Conservation (phyloP, 92 coral and sea anemone species). For the Scolanthus callimorphus region DNA sequence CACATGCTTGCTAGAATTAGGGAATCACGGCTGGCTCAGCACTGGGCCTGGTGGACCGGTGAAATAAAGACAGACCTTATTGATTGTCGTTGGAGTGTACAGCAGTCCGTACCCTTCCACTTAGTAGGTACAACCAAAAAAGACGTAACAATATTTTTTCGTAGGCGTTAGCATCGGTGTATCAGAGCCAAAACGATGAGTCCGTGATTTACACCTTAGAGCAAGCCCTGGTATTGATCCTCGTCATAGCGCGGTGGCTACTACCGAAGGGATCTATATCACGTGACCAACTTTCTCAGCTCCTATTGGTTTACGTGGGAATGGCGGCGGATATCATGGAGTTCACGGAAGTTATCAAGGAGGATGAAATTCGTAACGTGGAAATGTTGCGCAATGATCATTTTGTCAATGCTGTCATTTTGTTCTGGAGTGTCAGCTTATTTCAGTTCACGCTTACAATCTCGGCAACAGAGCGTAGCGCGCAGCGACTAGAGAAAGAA, state of each 20-base stretch:
- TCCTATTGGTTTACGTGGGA: slow-evolving; percentile 84
- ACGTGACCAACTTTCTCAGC: slow-evolving; percentile 90
- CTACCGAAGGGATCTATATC: slow-evolving; percentile 89
- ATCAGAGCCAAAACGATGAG: slow-evolving; percentile 57
- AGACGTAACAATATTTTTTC: no score
- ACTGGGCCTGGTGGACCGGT: no score
- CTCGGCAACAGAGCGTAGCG: slow-evolving; percentile 79
- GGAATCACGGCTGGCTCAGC: no score
- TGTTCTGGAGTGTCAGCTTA: slow-evolving; percentile 90
- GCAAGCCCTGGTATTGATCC: slow-evolving; percentile 91
- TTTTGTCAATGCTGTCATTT: slow-evolving; percentile 75
- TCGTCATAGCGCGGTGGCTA: slow-evolving; percentile 94
- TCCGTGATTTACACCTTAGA: slow-evolving; percentile 79
- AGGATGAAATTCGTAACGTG: slow-evolving; percentile 72
- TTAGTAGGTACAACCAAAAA: no score
- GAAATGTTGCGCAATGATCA: slow-evolving; percentile 62
- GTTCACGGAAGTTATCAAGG: slow-evolving; percentile 87
- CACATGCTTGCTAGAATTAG: no score
- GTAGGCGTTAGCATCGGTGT: slow-evolving; percentile 13
- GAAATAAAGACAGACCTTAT: no score
- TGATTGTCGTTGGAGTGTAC: no score
- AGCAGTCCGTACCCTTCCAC: no score
- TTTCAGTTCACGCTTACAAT: slow-evolving; percentile 83
- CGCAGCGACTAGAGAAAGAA: slow-evolving; percentile 79
- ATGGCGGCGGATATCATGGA: slow-evolving; percentile 96